A percentile compares a stretch with the other conserved stretches of the same genome.
Evolutionary conservation across 2,888 invertebrate species (phyloP).

Genomic region (Stenchaetothrips biformis): DNA sequence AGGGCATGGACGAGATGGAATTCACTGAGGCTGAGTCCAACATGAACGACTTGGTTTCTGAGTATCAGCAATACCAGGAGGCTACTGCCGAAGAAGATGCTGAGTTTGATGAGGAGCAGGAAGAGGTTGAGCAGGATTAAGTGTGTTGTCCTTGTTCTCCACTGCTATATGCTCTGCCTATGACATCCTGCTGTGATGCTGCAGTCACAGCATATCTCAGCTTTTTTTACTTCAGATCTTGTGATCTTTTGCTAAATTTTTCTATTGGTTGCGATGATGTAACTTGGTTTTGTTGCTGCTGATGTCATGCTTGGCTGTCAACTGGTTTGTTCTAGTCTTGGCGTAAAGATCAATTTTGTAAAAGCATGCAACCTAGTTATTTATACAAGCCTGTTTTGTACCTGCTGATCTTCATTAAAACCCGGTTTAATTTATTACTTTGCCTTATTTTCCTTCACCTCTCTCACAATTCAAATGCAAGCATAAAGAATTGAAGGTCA

Average conservation of each 20-base stretch:
- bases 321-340: conserved; percentile 10
- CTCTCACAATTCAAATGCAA: not conserved
- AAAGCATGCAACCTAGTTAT: not conserved
- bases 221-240: not conserved
- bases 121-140: conserved; percentile 14
- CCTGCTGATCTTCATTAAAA: conserved; percentile 21
- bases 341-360: not conserved
- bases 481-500: too few species aligned
- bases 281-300: conserved; percentile 1
- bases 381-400: conserved; percentile 12
- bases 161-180: conserved; percentile 1
- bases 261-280: not conserved
- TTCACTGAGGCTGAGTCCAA: conserved; percentile 69
- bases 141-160: not conserved
- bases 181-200: not conserved
- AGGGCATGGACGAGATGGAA: conserved; percentile 69
- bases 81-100: conserved; percentile 51
- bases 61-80: conserved; percentile 70
- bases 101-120: conserved; percentile 1
- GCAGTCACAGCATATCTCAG: conserved; percentile 4
- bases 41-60: conserved; percentile 67
- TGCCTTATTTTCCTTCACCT: not conserved
- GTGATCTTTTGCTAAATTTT: not conserved
- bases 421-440: conserved; percentile 3
- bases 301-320: not conserved